Evolutionary conservation across 2,888 invertebrate species (phyloP).

Genomic region (Anodontia alba): DNA sequence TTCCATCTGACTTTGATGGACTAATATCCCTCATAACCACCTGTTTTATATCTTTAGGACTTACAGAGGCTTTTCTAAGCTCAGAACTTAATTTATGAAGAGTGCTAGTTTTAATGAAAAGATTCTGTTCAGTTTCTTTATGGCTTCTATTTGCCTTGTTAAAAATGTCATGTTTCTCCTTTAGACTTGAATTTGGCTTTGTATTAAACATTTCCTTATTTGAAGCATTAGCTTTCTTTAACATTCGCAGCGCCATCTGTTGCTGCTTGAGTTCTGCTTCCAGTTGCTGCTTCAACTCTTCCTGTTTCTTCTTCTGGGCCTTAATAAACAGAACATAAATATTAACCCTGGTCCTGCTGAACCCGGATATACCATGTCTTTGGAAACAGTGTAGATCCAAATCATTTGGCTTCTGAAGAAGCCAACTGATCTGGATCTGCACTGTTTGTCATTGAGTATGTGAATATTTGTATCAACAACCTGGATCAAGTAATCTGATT

Average conservation of each 20-base stretch:
- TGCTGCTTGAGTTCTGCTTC: conserved; percentile 75
- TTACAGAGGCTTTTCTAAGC: not conserved
- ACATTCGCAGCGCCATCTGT: conserved; percentile 71
- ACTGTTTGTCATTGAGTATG: no score
- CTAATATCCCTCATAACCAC: not conserved
- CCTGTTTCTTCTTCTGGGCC: conserved; percentile 42
- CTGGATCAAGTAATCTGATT: no score
- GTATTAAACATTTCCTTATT: not conserved
- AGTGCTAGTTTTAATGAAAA: not conserved
- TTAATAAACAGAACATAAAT: not conserved
- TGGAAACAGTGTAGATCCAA: no score
- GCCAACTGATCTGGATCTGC: no score
- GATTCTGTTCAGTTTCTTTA: not conserved
- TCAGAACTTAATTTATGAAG: not conserved
- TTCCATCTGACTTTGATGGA: not conserved
- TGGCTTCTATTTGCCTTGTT: not conserved
- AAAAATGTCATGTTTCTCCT: not conserved
- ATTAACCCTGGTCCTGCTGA: no score
- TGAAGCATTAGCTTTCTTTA: conserved; percentile 44
- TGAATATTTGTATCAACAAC: no score
- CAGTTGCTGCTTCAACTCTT: conserved; percentile 67
- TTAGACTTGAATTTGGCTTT: not conserved
- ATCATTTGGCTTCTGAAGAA: no score
- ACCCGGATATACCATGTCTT: no score
- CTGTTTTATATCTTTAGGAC: not conserved